Percentiles rank a stretch among this genome's conserved stretches.
Evolutionary conservation across 30 jellyfish, hydroid and myxozoan genomes (phyloP).

Genomic region (Chrysaora quinquecirrha): DNA sequence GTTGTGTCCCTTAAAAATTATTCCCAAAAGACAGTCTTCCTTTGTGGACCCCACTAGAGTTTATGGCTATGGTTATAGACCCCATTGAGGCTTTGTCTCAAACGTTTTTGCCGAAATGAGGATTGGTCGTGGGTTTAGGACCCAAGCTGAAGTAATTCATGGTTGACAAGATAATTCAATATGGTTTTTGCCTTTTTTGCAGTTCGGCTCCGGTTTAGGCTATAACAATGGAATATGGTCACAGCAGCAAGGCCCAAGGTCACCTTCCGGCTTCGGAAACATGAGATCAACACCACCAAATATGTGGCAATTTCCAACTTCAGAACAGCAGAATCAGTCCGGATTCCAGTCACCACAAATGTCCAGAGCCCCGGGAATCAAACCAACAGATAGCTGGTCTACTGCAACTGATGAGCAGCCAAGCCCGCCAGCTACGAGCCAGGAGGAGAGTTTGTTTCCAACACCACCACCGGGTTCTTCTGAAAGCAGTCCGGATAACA

Average conservation of each 20-base stretch:
- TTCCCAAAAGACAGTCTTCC: too few relatives aligned
- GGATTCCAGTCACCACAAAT: constrained; percentile 62
- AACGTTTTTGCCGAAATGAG: too few relatives aligned
- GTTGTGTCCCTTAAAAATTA: too few relatives aligned
- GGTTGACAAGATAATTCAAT: too few relatives aligned
- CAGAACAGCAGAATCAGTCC: constrained; percentile 35
- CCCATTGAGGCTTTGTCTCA: too few relatives aligned
- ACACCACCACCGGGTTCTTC: constrained; percentile 47
- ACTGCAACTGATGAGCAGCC: constrained; percentile 78
- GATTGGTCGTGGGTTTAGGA: too few relatives aligned
- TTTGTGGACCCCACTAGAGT: too few relatives aligned
- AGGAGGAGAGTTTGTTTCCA: constrained; percentile 57
- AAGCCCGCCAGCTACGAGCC: constrained; percentile 43
- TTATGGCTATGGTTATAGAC: too few relatives aligned
- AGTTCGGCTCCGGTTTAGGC: constrained; percentile 67
- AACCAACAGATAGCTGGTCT: constrained; percentile 84
- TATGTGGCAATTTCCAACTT: constrained; percentile 60
- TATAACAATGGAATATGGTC: constrained; percentile 93
- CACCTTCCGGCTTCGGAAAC: constrained; percentile 69
- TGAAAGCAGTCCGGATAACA: constrained; percentile 65
- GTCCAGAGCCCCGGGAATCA: constrained; percentile 71
- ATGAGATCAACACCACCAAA: constrained; percentile 53
- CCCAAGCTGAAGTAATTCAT: too few relatives aligned
- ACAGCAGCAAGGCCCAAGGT: constrained; percentile 83
- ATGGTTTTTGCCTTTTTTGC: too few relatives aligned